phyloP scores from a whole-genome alignment of 2,797 vertebrate species.

The Mormyrus proboscirostris region DNA sequence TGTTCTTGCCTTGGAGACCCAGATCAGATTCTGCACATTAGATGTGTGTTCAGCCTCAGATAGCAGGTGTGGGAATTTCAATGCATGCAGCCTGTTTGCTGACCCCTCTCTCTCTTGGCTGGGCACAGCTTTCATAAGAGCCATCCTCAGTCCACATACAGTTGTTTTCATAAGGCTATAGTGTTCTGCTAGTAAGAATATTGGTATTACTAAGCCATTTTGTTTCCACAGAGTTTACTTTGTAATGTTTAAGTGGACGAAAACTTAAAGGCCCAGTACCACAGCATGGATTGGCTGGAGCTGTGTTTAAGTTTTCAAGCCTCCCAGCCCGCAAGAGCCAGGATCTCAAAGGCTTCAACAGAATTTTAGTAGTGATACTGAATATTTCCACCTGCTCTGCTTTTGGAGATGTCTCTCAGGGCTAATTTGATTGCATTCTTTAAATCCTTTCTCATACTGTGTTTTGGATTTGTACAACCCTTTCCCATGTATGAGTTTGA shows the following conservation, averaged over 20 bases:
- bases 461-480: not conserved
- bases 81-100: not conserved
- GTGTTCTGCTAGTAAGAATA: not conserved
- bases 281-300: not conserved
- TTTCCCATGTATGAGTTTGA: not conserved
- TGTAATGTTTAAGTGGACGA: not conserved
- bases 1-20: not conserved
- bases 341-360: not conserved
- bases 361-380: not conserved
- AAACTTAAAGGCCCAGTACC: not conserved
- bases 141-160: not conserved
- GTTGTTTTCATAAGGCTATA: not conserved
- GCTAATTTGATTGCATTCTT: not conserved
- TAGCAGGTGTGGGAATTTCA: not conserved
- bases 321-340: not conserved
- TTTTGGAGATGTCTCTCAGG: not conserved
- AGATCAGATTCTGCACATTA: not conserved
- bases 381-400: not conserved
- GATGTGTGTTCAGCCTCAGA: not conserved
- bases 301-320: not conserved
- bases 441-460: not conserved
- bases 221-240: not conserved
- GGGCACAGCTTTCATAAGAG: not conserved
- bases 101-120: not conserved
- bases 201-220: not conserved